Evolutionary conservation across 2,888 invertebrate genomes (phyloP).

Genomic region (Macaria notata): DNA sequence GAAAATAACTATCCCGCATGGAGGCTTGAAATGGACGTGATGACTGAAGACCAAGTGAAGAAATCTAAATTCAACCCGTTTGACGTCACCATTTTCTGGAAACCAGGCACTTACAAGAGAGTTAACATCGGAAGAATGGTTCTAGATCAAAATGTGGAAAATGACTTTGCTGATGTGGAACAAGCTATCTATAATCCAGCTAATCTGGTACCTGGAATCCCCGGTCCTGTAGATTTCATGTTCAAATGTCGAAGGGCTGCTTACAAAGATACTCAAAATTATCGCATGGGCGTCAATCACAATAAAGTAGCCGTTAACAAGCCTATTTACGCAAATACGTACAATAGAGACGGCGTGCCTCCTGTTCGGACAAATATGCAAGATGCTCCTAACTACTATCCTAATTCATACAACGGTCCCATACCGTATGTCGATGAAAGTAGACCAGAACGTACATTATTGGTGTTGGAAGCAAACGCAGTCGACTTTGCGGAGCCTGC

Average conservation of each 20-base stretch:
- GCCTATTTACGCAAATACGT: conserved; percentile 40
- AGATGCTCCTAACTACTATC: conserved; percentile 46
- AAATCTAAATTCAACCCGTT: conserved; percentile 58
- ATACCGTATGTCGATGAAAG: conserved; percentile 42
- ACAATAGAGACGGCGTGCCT: conserved; percentile 43
- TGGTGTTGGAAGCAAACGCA: conserved; percentile 38
- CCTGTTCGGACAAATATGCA: conserved; percentile 40
- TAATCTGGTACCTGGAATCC: conserved; percentile 67
- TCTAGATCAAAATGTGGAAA: conserved; percentile 54
- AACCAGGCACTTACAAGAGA: conserved; percentile 57
- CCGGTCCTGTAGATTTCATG: conserved; percentile 76
- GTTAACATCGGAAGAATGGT: conserved; percentile 54
- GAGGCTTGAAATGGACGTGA: conserved; percentile 59
- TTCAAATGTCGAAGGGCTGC: conserved; percentile 71
- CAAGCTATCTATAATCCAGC: conserved; percentile 71
- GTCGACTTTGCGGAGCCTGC: conserved; percentile 80
- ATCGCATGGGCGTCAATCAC: conserved; percentile 46
- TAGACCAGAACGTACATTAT: conserved; percentile 32
- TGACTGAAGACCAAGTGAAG: conserved; percentile 48
- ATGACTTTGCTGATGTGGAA: conserved; percentile 76
- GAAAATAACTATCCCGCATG: conserved; percentile 47
- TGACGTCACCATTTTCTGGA: conserved; percentile 56
- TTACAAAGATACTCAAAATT: conserved; percentile 81
- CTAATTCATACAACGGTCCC: conserved; percentile 48
- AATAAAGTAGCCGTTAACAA: conserved; percentile 44